These are phyloP conservation scores for Psophia crepitans DNA, from an alignment of 2,113 vertebrate species.

Conservation along the genomic window DNA sequence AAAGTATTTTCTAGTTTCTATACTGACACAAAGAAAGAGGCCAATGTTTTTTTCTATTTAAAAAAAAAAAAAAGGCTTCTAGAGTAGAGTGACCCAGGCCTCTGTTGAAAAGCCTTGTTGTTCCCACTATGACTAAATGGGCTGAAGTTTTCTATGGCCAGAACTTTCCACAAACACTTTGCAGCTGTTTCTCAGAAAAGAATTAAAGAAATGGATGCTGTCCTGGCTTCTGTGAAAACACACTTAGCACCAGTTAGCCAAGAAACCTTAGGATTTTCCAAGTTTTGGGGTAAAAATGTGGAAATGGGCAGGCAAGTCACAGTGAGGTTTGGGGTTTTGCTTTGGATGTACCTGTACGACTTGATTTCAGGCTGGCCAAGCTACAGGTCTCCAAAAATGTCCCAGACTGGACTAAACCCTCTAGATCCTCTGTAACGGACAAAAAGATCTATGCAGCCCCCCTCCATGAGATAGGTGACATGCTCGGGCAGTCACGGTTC, in stretches of 20 bases:
- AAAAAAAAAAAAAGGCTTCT: not conserved
- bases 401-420: not conserved
- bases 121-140: not conserved
- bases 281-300: not conserved
- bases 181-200: not conserved
- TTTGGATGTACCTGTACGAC: not conserved
- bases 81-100: not conserved
- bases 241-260: not conserved
- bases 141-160: not conserved
- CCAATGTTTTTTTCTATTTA: not conserved
- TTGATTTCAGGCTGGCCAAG: not conserved
- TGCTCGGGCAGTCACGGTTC: not conserved
- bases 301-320: not conserved
- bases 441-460: not conserved
- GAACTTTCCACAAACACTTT: not conserved
- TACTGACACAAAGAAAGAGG: not conserved
- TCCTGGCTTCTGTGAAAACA: not conserved
- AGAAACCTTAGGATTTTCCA: not conserved
- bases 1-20: not conserved
- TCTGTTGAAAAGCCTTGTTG: not conserved
- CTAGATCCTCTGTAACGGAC: not conserved
- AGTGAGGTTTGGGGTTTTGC: not conserved
- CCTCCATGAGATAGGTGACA: fast-evolving
- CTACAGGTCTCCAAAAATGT: not conserved
- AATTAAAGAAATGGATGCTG: not conserved